Percentiles rank a stretch among this genome's conserved stretches.
Evolutionary conservation across 2,113 vertebrate species (phyloP).

Genomic region (Pterocles gutturalis): DNA sequence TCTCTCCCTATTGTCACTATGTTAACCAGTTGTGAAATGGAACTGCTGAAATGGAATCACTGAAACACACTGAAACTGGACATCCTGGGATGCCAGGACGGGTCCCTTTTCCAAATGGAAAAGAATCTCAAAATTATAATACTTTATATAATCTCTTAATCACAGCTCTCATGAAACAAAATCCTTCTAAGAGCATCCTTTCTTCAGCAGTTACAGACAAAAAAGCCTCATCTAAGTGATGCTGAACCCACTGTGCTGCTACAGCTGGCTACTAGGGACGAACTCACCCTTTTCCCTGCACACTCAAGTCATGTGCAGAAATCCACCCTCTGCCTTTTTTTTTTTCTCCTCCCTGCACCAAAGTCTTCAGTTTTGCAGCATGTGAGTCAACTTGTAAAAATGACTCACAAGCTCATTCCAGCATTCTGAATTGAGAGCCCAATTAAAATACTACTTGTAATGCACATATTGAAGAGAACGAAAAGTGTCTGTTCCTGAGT

Average conservation of each 20-base stretch:
- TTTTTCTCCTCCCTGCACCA: not conserved
- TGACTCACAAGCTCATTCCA: slow-evolving; percentile 57
- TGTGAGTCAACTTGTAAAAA: slow-evolving; percentile 69
- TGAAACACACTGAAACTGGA: not conserved
- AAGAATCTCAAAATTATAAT: not conserved
- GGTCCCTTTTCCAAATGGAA: not conserved
- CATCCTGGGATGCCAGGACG: not conserved
- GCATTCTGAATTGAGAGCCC: slow-evolving; percentile 58
- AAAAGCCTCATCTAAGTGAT: not conserved
- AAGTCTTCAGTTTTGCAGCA: slow-evolving; percentile 41
- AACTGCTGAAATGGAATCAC: not conserved
- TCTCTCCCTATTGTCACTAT: not conserved
- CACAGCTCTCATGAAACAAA: not conserved
- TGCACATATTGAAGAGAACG: slow-evolving; percentile 64
- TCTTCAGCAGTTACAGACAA: not conserved
- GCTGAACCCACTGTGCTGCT: not conserved
- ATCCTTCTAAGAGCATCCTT: slow-evolving; percentile 5
- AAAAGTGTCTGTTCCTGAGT: slow-evolving; percentile 56
- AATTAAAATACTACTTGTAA: slow-evolving; percentile 70
- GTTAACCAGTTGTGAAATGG: not conserved
- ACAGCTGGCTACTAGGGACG: not conserved
- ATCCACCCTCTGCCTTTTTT: not conserved
- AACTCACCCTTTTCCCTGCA: not conserved
- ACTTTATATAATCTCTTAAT: not conserved
- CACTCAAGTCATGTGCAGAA: not conserved